Evolutionary conservation across 2,888 invertebrate genomes (phyloP).

Genomic region (Cephonodes hylas): DNA sequence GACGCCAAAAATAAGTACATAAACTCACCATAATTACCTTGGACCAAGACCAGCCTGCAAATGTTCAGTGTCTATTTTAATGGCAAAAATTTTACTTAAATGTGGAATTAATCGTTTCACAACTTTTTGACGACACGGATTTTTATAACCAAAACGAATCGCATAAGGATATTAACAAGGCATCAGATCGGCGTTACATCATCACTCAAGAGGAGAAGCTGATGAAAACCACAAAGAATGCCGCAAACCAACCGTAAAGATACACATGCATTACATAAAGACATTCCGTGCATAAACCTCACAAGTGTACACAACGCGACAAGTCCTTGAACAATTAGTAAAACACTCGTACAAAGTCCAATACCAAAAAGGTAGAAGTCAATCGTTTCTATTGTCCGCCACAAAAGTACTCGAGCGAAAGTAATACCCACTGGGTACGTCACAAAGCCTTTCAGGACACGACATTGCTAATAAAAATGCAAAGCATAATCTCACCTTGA

Average conservation of each 20-base stretch:
- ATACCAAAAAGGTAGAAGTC: neutral
- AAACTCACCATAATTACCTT: too few species aligned
- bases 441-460: slow-evolving; percentile 47
- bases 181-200: neutral
- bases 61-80: too few species aligned
- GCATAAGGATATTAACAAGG: neutral
- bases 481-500: slow-evolving; percentile 52
- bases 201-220: neutral
- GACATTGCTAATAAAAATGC: slow-evolving; percentile 50
- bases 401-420: slow-evolving; percentile 11
- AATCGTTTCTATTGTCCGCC: neutral
- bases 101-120: too few species aligned
- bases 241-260: neutral
- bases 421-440: slow-evolving; percentile 26
- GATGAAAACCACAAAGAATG: neutral
- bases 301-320: neutral
- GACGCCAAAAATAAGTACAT: too few species aligned
- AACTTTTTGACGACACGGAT: too few species aligned
- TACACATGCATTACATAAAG: neutral
- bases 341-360: neutral
- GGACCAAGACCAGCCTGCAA: too few species aligned
- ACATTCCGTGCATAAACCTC: neutral
- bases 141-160: too few species aligned
- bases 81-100: too few species aligned
- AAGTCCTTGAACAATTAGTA: neutral